phyloP scores from a whole-genome alignment of 1,140 invertebrate genomes.

The Leptinotarsa lineolata region DNA sequence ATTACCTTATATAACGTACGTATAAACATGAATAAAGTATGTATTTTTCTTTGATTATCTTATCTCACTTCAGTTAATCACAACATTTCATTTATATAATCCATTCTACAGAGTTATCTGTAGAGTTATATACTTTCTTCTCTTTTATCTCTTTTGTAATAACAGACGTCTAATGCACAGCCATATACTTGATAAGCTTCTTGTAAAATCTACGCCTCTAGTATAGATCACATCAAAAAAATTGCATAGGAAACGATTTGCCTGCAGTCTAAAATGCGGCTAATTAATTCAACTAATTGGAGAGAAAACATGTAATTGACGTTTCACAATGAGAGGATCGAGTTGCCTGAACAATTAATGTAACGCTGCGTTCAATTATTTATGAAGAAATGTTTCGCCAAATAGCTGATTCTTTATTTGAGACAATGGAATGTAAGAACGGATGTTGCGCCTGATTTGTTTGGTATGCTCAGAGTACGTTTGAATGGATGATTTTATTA shows the following conservation, averaged over 20 bases:
- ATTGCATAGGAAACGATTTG: background rate
- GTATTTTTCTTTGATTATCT: too few relatives aligned
- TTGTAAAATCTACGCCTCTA: background rate
- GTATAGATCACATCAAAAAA: background rate
- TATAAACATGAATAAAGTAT: too few relatives aligned
- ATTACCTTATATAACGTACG: too few relatives aligned
- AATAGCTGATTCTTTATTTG: background rate
- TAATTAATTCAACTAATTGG: constrained; percentile 1
- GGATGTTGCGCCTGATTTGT: background rate
- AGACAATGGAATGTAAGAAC: constrained; percentile 3
- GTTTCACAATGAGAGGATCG: background rate
- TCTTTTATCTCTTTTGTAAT: too few relatives aligned
- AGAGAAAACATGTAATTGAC: constrained; percentile 5
- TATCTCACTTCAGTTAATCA: too few relatives aligned
- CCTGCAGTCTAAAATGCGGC: background rate
- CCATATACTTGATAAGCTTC: background rate
- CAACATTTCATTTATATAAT: too few relatives aligned
- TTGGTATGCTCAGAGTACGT: too few relatives aligned
- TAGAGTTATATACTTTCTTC: too few relatives aligned
- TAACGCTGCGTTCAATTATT: constrained; percentile 6
- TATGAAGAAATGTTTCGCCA: background rate
- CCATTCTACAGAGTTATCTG: too few relatives aligned
- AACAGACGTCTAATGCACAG: too few relatives aligned
- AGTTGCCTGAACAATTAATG: background rate
- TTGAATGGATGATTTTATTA: too few relatives aligned